Evolutionary conservation across 2,113 vertebrate species (phyloP).

Genomic region (Ctenodactylus gundi): DNA sequence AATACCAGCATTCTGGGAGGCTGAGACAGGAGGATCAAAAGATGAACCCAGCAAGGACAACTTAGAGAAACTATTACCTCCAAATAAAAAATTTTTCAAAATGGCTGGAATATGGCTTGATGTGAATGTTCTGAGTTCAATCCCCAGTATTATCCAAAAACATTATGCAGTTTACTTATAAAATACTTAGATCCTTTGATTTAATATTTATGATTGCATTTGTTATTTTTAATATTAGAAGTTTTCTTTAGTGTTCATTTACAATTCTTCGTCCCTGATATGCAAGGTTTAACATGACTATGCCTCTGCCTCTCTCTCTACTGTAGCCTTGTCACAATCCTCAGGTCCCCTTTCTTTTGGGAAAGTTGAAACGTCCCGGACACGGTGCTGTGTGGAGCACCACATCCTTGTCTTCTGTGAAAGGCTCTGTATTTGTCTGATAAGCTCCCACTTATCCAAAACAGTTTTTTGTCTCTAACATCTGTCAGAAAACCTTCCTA

Average conservation of each 20-base stretch:
- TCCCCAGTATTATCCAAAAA: neutral
- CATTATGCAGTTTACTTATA: neutral
- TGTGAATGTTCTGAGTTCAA: neutral
- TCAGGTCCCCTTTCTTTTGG: neutral
- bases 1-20: neutral
- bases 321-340: neutral
- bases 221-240: neutral
- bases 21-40: neutral
- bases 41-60: neutral
- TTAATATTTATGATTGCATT: neutral
- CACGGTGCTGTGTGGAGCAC: neutral
- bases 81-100: neutral
- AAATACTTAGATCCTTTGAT: neutral
- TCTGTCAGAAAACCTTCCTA: neutral
- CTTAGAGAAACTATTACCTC: neutral
- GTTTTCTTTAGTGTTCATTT: neutral
- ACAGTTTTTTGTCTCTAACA: neutral
- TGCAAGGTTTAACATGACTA: neutral
- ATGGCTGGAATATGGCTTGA: neutral
- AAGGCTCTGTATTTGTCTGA: neutral
- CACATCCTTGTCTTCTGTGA: neutral
- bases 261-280: neutral
- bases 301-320: neutral
- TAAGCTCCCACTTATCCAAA: neutral
- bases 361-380: neutral